Conservation (phyloP, 2,797 vertebrate species). For the Parauchenoglanis ngamensis region DNA sequence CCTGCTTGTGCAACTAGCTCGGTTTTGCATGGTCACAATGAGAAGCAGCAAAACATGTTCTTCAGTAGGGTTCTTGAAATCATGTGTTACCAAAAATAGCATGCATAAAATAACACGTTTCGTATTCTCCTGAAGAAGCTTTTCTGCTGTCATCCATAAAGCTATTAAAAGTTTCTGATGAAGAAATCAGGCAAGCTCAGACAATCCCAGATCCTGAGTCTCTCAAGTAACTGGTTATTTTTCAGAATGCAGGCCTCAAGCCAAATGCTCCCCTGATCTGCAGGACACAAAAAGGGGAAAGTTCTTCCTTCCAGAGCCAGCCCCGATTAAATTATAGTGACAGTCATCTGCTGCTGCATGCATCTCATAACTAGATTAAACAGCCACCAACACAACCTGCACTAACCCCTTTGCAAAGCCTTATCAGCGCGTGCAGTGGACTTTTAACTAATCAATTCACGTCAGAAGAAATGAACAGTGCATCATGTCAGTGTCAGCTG, state of each 20-base stretch:
- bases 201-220: background rate
- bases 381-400: conserved; percentile 32
- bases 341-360: conserved; percentile 48
- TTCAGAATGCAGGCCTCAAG: conserved; percentile 23
- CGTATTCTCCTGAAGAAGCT: background rate
- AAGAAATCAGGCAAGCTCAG: conserved; percentile 11
- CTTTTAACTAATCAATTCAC: conserved; percentile 58
- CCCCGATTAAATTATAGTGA: conserved; percentile 57
- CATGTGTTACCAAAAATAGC: background rate
- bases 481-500: conserved; percentile 37
- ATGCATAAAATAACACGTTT: background rate
- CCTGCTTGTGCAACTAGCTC: background rate
- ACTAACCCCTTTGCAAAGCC: conserved; percentile 47
- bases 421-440: conserved; percentile 48
- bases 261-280: conserved; percentile 30
- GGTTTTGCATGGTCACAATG: background rate
- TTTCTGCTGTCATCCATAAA: conserved; percentile 21
- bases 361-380: conserved; percentile 60
- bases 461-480: conserved; percentile 59
- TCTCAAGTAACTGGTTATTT: background rate
- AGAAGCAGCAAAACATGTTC: background rate
- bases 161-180: conserved; percentile 2
- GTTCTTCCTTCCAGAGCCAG: conserved; percentile 43
- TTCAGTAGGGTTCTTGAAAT: background rate
- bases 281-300: conserved; percentile 33